Percentiles rank a stretch among this genome's conserved stretches.
phyloP scores from a whole-genome alignment of 2,797 vertebrate genomes.

The Peromyscus attwateri region DNA sequence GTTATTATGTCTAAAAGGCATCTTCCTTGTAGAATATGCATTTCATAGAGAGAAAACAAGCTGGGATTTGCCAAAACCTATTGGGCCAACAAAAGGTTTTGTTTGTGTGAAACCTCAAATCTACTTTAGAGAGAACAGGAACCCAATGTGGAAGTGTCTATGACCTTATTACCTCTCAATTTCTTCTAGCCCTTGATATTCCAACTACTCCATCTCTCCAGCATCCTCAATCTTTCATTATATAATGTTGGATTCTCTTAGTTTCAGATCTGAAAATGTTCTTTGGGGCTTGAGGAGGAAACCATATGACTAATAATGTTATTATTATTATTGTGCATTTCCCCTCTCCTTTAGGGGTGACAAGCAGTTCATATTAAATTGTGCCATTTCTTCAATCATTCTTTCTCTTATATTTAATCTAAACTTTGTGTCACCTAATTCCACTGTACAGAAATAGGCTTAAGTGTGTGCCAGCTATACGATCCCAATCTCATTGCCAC shows the following conservation, averaged over 20 bases:
- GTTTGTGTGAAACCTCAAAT: conserved; percentile 48
- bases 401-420: not conserved
- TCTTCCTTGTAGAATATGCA: not conserved
- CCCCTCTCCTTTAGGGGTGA: not conserved
- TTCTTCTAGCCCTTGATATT: conserved; percentile 2
- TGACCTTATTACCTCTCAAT: conserved; percentile 6
- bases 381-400: not conserved
- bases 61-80: conserved; percentile 48
- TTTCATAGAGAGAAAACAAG: not conserved
- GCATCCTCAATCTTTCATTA: conserved; percentile 27
- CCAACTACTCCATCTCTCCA: not conserved
- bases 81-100: not conserved
- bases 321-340: not conserved
- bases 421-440: not conserved
- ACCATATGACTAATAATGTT: not conserved
- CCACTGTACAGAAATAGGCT: not conserved
- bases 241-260: not conserved
- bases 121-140: conserved; percentile 25
- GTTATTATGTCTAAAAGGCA: conserved; percentile 51
- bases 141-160: not conserved
- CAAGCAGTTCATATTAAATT: not conserved
- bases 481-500: not conserved
- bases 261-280: not conserved
- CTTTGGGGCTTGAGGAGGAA: not conserved
- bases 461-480: not conserved